Evolutionary conservation across 2,113 vertebrate genomes (phyloP).

Genomic region (Oreocharis arfaki): DNA sequence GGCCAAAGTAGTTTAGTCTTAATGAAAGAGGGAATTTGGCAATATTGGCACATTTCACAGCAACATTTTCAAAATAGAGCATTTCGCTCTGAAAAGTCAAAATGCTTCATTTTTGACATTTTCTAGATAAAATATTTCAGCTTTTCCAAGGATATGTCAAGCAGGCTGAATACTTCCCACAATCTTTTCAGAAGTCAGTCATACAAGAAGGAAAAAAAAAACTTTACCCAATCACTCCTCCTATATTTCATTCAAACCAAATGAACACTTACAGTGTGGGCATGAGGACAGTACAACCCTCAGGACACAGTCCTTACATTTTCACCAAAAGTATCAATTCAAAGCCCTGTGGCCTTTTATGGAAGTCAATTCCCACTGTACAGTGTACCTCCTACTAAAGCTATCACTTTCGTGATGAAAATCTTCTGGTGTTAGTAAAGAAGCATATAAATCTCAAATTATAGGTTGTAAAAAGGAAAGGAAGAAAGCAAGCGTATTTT

Average conservation of each 20-base stretch:
- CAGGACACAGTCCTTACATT: neutral
- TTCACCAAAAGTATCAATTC: neutral
- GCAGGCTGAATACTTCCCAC: neutral
- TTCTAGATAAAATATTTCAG: neutral
- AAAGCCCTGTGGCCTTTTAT: neutral
- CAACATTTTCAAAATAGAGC: neutral
- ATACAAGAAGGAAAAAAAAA: neutral
- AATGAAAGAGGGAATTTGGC: neutral
- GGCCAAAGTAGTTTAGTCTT: neutral
- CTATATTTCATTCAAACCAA: neutral
- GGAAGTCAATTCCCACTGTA: neutral
- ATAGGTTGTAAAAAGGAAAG: neutral
- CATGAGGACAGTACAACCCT: neutral
- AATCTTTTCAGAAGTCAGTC: neutral
- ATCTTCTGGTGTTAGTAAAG: neutral
- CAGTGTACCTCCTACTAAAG: neutral
- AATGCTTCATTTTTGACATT: neutral
- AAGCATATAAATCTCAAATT: neutral
- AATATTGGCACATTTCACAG: neutral
- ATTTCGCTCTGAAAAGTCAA: neutral
- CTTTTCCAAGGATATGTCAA: neutral
- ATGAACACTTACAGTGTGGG: neutral
- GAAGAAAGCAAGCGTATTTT: neutral
- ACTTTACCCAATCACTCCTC: neutral
- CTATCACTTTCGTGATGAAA: neutral